These are phyloP conservation scores for Oreohelix idahoensis DNA, from an alignment of 1,140 invertebrate genomes.

Conservation along the genomic window DNA sequence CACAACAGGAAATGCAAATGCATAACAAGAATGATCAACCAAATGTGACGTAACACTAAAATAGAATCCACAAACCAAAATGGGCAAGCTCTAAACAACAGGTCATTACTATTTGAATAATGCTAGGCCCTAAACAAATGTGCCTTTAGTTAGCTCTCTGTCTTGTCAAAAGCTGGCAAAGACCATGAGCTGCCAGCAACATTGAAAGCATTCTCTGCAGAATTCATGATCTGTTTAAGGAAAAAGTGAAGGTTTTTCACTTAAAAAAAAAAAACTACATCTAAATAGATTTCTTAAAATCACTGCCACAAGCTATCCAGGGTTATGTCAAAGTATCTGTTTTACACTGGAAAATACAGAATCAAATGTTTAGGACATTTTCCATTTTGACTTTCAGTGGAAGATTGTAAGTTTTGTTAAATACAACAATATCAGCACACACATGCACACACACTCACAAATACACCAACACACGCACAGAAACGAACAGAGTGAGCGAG, in stretches of 20 bases:
- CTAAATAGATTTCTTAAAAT: no score
- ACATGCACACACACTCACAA: no score
- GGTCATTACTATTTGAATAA: slow-evolving; percentile 13
- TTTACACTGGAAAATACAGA: no score
- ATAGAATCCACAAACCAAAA: not conserved
- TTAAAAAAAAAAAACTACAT: slow-evolving; percentile 1
- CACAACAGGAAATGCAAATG: not conserved
- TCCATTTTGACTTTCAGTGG: no score
- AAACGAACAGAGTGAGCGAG: no score
- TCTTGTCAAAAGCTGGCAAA: slow-evolving; percentile 50
- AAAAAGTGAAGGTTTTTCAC: slow-evolving; percentile 5
- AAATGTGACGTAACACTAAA: not conserved
- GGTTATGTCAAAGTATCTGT: not conserved
- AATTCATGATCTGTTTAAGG: slow-evolving; percentile 47
- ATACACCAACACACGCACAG: no score
- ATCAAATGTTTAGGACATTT: no score
- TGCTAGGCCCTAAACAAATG: slow-evolving; percentile 1
- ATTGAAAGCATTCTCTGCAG: slow-evolving; percentile 45
- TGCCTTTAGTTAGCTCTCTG: slow-evolving; percentile 50
- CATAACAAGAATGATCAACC: not conserved
- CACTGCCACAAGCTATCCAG: not conserved
- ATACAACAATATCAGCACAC: no score
- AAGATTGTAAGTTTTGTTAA: no score
- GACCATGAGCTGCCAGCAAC: slow-evolving; percentile 52
- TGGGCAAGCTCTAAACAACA: not conserved